A percentile compares a stretch with the other conserved stretches of the same genome.
Evolutionary conservation across 2,113 vertebrate genomes (phyloP).

Genomic region (Hippolais icterina): DNA sequence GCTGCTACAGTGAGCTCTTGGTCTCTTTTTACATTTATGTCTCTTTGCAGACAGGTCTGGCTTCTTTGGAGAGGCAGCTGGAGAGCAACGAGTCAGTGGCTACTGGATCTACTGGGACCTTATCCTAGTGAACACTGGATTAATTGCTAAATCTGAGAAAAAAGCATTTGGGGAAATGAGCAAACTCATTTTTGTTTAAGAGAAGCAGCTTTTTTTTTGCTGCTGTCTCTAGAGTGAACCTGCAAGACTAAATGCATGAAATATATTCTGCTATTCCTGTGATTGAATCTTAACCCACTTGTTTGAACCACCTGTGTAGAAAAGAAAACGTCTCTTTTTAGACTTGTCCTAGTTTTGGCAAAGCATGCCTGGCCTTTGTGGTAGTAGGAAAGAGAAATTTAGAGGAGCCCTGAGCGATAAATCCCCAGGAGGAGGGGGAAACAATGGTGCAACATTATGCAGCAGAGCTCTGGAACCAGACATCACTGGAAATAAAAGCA

Average conservation of each 20-base stretch:
- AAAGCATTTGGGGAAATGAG: neutral
- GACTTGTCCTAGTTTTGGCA: neutral
- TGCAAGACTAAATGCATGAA: neutral
- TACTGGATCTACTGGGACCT: neutral
- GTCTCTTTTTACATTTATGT: neutral
- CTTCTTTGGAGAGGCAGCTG: neutral
- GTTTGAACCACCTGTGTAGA: neutral
- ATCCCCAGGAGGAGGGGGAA: neutral
- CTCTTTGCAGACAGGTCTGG: neutral
- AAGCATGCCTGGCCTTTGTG: neutral
- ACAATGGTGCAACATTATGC: neutral
- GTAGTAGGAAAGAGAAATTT: neutral
- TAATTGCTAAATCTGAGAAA: neutral
- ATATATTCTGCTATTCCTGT: neutral
- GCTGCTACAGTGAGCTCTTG: neutral
- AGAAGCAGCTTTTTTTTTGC: neutral
- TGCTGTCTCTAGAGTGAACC: neutral
- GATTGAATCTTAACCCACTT: neutral
- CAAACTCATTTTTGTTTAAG: neutral
- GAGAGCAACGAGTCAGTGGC: neutral
- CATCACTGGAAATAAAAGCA: neutral
- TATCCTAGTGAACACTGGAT: neutral
- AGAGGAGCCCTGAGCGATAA: neutral
- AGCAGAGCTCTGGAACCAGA: neutral
- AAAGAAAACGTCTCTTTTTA: neutral